Percentiles rank a stretch among this genome's conserved stretches.
Evolutionary conservation across 2,888 invertebrate species (phyloP).

Genomic region (Drosophila dives): DNA sequence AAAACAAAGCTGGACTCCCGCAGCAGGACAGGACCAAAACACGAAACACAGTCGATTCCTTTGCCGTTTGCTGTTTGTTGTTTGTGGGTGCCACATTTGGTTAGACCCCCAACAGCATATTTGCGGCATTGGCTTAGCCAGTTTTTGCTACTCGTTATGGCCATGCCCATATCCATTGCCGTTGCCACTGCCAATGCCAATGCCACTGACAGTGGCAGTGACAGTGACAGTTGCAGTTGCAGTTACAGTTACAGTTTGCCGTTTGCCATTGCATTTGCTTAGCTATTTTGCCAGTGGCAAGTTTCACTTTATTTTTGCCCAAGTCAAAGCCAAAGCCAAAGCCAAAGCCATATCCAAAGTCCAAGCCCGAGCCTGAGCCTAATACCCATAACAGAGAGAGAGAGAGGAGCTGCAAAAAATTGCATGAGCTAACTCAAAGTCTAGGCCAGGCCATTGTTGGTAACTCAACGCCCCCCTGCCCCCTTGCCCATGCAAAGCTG

Average conservation of each 20-base stretch:
- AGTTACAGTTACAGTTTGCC: neutral
- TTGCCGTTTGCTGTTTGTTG: conserved; percentile 43
- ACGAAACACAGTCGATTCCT: conserved; percentile 35
- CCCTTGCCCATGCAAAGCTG: conserved; percentile 17
- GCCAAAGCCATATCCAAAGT: conserved; percentile 50
- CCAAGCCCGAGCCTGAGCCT: conserved; percentile 64
- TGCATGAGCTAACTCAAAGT: conserved; percentile 66
- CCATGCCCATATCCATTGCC: conserved; percentile 25
- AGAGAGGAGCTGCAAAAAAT: conserved; percentile 40
- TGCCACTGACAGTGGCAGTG: conserved; percentile 17
- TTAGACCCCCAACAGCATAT: conserved; percentile 53
- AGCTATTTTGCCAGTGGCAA: conserved; percentile 60
- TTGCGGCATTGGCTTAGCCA: conserved; percentile 61
- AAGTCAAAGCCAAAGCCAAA: conserved; percentile 60
- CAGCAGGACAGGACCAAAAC: conserved; percentile 6
- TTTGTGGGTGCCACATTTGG: conserved; percentile 48
- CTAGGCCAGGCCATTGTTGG: conserved; percentile 65
- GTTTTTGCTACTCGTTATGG: conserved; percentile 40
- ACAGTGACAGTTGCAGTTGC: conserved; percentile 28
- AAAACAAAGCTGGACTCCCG: conserved; percentile 39
- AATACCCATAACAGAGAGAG: conserved; percentile 38
- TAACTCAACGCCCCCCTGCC: conserved; percentile 17
- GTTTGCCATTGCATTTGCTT: conserved; percentile 20
- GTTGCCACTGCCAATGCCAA: conserved; percentile 22
- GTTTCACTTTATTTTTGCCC: conserved; percentile 69